These are phyloP conservation scores for Ectemnius continuus DNA, from an alignment of 2,888 invertebrate species.

Conservation along the genomic window DNA sequence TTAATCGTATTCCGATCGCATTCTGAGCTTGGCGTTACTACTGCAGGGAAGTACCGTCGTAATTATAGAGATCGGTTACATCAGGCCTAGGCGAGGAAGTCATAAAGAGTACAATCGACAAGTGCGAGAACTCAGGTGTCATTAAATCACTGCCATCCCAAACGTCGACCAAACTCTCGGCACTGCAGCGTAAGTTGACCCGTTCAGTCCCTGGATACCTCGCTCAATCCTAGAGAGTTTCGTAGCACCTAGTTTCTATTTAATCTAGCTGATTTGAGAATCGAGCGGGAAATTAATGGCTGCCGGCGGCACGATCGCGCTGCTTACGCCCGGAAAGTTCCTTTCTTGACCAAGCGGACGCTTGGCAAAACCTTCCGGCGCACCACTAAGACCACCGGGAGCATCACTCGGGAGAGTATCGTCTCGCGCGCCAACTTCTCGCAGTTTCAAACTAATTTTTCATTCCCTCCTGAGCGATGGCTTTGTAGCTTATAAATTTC, in stretches of 20 bases:
- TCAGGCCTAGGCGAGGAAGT: constrained; percentile 44
- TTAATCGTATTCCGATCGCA: constrained; percentile 54
- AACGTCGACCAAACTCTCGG: constrained; percentile 17
- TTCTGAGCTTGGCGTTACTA: constrained; percentile 32
- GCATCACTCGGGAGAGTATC: background rate
- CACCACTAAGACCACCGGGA: background rate
- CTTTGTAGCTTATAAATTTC: constrained; percentile 27
- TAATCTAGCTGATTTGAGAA: constrained; percentile 26
- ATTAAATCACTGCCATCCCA: constrained; percentile 44
- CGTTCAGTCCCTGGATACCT: background rate
- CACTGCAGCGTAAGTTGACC: background rate
- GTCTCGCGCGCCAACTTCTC: background rate
- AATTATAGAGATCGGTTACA: constrained; percentile 55
- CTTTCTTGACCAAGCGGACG: constrained; percentile 1
- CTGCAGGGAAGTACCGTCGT: constrained; percentile 37
- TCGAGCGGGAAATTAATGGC: constrained; percentile 16
- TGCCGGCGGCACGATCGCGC: background rate
- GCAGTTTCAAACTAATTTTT: constrained; percentile 20
- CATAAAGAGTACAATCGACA: constrained; percentile 55
- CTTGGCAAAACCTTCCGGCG: too few species aligned
- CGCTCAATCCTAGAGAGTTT: constrained; percentile 27
- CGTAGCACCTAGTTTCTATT: constrained; percentile 25
- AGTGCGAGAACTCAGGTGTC: constrained; percentile 34
- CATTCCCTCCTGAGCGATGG: constrained; percentile 7
- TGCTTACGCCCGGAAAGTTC: background rate